Conservation (phyloP, 2,888 invertebrate species). For the Charanyca ferruginea region DNA sequence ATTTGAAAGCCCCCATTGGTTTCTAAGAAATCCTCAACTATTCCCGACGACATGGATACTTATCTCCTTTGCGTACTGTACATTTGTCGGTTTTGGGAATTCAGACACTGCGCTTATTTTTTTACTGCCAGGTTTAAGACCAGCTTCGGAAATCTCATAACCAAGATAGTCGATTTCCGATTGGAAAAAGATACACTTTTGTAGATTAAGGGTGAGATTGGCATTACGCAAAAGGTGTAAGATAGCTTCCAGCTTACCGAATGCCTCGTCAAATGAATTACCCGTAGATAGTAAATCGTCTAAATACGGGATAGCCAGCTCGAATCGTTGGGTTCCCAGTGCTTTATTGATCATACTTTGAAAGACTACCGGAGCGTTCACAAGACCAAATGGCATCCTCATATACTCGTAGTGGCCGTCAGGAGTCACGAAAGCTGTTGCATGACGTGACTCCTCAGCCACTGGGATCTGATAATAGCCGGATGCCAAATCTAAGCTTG, state of each 20-base stretch:
- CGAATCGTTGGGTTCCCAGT: too few species aligned
- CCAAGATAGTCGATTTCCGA: slow-evolving; percentile 5
- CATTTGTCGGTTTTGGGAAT: not conserved
- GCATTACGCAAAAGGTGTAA: not conserved
- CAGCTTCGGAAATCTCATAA: slow-evolving; percentile 1
- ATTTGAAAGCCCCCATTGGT: too few species aligned
- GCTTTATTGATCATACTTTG: slow-evolving; percentile 1
- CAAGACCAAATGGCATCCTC: not conserved
- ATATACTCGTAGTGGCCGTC: not conserved
- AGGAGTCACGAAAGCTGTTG: too few species aligned
- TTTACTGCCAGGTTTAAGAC: slow-evolving; percentile 1
- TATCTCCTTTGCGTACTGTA: not conserved
- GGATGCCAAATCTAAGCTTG: too few species aligned
- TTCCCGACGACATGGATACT: too few species aligned
- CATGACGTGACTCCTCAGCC: too few species aligned
- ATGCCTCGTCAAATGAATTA: not conserved
- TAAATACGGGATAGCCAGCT: not conserved
- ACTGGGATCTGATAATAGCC: too few species aligned
- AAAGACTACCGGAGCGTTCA: not conserved
- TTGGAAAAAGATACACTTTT: slow-evolving; percentile 14
- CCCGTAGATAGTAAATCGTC: too few species aligned
- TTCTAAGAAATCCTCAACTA: too few species aligned
- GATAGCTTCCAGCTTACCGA: slow-evolving; percentile 1
- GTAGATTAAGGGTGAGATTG: slow-evolving; percentile 1
- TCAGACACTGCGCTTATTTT: not conserved